Evolutionary conservation across 1,140 invertebrate genomes (phyloP), one percentile per base, ranked within the genome.

Genomic region (Laupala kohalensis): DNA sequence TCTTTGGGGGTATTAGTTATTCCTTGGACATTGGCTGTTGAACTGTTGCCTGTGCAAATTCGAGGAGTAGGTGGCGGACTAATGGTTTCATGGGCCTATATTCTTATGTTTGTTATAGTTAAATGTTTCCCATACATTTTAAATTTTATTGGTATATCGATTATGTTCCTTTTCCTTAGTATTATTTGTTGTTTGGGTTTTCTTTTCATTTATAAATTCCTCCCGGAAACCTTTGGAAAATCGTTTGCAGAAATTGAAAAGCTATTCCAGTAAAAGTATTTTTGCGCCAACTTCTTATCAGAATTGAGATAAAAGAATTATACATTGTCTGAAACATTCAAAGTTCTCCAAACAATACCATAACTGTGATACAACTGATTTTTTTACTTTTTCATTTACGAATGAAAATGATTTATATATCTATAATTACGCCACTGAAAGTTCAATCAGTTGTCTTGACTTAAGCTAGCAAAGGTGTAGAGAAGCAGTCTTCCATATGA

Each of bases 221-320:
- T 53, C 1, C 90, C 90, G 2, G 91, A 93, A 81, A 93, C 90
- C 0, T 84, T 90, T 72, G 88, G 89, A 0, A 89, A 87, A 77
- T 86, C 80, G 6, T 84, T 92, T 69, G 73, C 75, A 13, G 83
- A 87, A 73, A 86, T 87, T 74, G 83, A 85, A 76, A 75, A 77
- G 23, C 78, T 78, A 72, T 83, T 83, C 25, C 70, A 37, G 28
- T 69, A 30, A 70, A 4, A 13, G 63, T 63, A 6, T 19, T 5
- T 27, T 27, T 67, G 4, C 4, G 1, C 19, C n/a, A n/a, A n/a
- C n/a, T n/a, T n/a, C n/a, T n/a, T n/a, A n/a, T n/a, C n/a, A n/a
- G n/a, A n/a, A n/a, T n/a, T n/a, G n/a, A n/a, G n/a, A n/a, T n/a
- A n/a, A n/a, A n/a, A n/a, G n/a, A n/a, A n/a, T n/a, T n/a, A n/a